Evolutionary conservation across 2,888 invertebrate species (phyloP).

Genomic region (Chaitophorus viminalis): DNA sequence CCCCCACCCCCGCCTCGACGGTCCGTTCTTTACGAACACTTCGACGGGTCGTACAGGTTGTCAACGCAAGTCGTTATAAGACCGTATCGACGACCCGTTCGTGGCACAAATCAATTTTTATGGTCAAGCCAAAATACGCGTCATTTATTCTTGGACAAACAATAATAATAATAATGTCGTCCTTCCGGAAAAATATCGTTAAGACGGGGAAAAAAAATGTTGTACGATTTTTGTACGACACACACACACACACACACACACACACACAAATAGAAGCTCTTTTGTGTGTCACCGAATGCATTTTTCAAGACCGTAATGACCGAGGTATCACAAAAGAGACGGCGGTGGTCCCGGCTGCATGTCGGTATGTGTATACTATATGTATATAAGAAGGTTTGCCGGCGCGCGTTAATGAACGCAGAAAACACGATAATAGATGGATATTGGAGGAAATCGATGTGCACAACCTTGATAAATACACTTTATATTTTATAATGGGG

Average conservation of each 20-base stretch:
- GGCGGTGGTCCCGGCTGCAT: neutral
- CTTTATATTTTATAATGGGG: neutral
- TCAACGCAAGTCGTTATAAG: constrained; percentile 60
- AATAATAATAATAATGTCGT: too few relatives aligned
- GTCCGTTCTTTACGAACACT: neutral
- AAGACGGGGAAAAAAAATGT: constrained; percentile 19
- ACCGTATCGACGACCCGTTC: constrained; percentile 38
- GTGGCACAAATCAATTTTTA: constrained; percentile 56
- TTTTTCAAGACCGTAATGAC: constrained; percentile 44
- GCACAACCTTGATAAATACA: neutral
- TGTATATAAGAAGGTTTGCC: too few relatives aligned
- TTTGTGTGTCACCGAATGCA: constrained; percentile 26
- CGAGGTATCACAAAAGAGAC: constrained; percentile 24
- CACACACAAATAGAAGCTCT: neutral
- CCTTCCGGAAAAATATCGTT: constrained; percentile 41
- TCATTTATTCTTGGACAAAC: constrained; percentile 52
- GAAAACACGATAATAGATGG: constrained; percentile 29
- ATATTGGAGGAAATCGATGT: constrained; percentile 41
- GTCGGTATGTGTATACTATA: too few relatives aligned
- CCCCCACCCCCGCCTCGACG: neutral
- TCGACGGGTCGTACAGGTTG: constrained; percentile 45
- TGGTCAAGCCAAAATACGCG: constrained; percentile 58
- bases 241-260: neutral
- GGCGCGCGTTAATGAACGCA: constrained; percentile 43
- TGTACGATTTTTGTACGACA: neutral